Evolutionary conservation across 2,888 invertebrate species (phyloP).

Genomic region (Aphodius granarius): DNA sequence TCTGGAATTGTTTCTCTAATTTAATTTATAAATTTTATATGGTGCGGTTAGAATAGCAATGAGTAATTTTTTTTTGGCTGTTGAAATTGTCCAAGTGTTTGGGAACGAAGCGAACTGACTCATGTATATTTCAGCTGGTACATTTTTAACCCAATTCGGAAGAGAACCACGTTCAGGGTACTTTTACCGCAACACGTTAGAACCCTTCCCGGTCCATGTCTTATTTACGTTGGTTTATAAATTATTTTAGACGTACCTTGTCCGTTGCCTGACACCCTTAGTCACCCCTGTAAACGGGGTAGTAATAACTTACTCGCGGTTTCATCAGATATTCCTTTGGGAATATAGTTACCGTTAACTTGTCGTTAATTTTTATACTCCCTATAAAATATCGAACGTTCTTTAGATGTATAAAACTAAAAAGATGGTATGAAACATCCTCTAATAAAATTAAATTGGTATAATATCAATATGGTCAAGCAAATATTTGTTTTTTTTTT

Average conservation of each 20-base stretch:
- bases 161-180: background rate
- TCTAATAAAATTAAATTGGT: too few species aligned
- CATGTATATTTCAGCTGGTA: slow-evolving; percentile 24
- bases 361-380: background rate
- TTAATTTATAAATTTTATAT: slow-evolving; percentile 19
- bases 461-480: too few species aligned
- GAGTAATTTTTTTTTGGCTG: background rate
- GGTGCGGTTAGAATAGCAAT: slow-evolving; percentile 15
- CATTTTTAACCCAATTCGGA: slow-evolving; percentile 20
- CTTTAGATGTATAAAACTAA: too few species aligned
- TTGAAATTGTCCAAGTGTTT: background rate
- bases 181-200: background rate
- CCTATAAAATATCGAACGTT: too few species aligned
- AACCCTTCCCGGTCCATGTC: background rate
- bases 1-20: background rate
- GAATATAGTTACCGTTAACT: background rate
- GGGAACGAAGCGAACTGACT: slow-evolving; percentile 13
- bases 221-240: background rate
- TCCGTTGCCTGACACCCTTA: background rate
- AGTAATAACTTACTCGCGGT: background rate
- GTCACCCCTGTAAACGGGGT: background rate
- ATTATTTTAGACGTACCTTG: background rate
- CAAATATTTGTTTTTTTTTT: too few species aligned
- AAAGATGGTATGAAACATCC: too few species aligned
- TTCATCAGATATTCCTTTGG: background rate